These are phyloP conservation scores for Mobula birostris DNA, from an alignment of 2,113 vertebrate genomes.

Conservation along the genomic window DNA sequence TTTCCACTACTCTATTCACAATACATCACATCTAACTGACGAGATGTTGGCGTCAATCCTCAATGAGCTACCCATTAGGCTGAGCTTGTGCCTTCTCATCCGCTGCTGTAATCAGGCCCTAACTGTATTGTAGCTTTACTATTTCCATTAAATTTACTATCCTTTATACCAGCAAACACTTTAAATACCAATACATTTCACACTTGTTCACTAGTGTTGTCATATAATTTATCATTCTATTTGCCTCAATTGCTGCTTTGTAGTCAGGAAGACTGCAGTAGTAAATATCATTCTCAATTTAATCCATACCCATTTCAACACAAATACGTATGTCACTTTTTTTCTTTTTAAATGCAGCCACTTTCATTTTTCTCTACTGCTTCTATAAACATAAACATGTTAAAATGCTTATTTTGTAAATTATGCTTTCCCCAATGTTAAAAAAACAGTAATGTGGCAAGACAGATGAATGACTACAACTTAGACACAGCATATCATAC, in stretches of 20 bases:
- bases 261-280: not conserved
- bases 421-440: not conserved
- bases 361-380: not conserved
- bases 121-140: not conserved
- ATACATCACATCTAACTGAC: not conserved
- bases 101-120: not conserved
- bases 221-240: not conserved
- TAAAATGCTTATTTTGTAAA: not conserved
- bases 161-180: too few relatives aligned
- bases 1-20: not conserved
- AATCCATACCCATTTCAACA: not conserved
- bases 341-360: not conserved
- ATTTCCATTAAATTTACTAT: not conserved
- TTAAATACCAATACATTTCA: too few relatives aligned
- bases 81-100: not conserved
- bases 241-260: not conserved
- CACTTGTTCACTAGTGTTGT: not conserved
- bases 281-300: not conserved
- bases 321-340: not conserved
- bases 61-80: not conserved
- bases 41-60: not conserved
- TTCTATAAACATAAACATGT: not conserved
- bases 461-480: not conserved
- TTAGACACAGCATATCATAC: not conserved
- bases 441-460: not conserved